These are phyloP conservation scores for Notolepis coatsorum DNA, from an alignment of 2,797 vertebrate species.

Conservation along the genomic window DNA sequence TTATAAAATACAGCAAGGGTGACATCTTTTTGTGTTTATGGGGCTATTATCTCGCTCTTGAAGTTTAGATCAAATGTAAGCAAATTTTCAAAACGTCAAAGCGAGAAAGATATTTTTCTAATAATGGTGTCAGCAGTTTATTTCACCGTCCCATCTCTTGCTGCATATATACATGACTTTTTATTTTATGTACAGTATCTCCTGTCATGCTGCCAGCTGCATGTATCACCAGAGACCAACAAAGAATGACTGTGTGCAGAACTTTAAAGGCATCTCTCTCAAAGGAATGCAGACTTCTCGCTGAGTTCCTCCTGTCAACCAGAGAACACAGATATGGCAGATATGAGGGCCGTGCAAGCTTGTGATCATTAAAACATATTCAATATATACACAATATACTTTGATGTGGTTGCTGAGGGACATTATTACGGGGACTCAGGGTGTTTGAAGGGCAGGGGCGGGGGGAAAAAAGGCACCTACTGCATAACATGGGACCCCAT, in stretches of 20 bases:
- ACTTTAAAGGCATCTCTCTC: conserved; percentile 50
- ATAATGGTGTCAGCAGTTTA: not conserved
- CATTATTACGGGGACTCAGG: conserved; percentile 3
- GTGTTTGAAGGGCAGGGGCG: too few species aligned
- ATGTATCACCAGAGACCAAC: conserved; percentile 38
- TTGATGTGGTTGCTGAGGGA: not conserved
- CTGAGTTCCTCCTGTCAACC: conserved; percentile 46
- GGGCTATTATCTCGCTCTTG: not conserved
- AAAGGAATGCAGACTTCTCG: conserved; percentile 45
- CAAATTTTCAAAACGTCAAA: conserved; percentile 35
- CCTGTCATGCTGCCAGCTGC: conserved; percentile 40
- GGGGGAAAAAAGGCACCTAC: too few species aligned
- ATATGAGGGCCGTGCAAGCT: conserved; percentile 3
- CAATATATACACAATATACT: conserved; percentile 33
- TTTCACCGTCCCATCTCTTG: conserved; percentile 4
- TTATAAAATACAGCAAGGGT: not conserved
- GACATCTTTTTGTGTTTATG: not conserved
- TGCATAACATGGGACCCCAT: too few species aligned
- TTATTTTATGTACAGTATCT: conserved; percentile 48
- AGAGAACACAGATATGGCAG: conserved; percentile 18
- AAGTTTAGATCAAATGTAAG: too few species aligned
- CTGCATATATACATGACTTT: conserved; percentile 18
- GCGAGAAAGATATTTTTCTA: conserved; percentile 1
- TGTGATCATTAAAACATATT: conserved; percentile 30
- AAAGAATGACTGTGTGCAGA: conserved; percentile 15